Evolutionary conservation across 2,888 invertebrate species (phyloP), one percentile per base, ranked within the genome.

Genomic region (Xestia c-nigrum): DNA sequence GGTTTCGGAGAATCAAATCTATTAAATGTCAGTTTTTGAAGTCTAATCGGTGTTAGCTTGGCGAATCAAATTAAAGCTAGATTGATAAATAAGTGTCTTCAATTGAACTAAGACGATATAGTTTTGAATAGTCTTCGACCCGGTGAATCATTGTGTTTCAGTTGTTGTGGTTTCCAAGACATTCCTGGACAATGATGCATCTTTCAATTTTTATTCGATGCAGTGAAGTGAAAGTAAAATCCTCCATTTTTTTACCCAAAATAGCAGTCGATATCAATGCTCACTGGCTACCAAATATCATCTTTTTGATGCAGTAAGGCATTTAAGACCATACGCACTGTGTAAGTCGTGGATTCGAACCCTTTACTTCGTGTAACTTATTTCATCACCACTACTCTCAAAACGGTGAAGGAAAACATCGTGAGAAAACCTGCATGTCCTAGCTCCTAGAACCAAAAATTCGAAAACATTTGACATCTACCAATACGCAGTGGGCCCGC

Each of bases 41-140:
- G 21, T 6, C n/a, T 73, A 43, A 57, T 63, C 57, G 47, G 38
- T 61, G 52, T 47, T 63, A 73, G 55, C 80, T 64, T 80, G 55
- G 43, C 55, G 14, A 64, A 78, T 78, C 55, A 5, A 9, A 21
- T 57, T 47, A 31, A 81, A 63, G n/a, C 52, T 75, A 40, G 24
- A 52, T 81, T 81, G 12, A 64, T 67, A 61, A 47, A 31, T 38
- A 52, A 47, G 16, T 55, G n/a, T 50, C 31, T 55, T n/a, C 10
- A 14, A 31, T n/a, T 47, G 14, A 21, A 40, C 40, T 40, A 21
- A 61, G 24, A 52, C 16, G 3, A n/a, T 63, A 46, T 52, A 0
- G 50, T 68, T 43, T 40, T 50, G 14, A 47, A 57, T 78, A 50
- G 3, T 5, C 14, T 66, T 0, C 40, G 14, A 65, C 3, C 1